phyloP scores from a whole-genome alignment of 1,140 invertebrate species.

The Andrena cerasifolii region DNA sequence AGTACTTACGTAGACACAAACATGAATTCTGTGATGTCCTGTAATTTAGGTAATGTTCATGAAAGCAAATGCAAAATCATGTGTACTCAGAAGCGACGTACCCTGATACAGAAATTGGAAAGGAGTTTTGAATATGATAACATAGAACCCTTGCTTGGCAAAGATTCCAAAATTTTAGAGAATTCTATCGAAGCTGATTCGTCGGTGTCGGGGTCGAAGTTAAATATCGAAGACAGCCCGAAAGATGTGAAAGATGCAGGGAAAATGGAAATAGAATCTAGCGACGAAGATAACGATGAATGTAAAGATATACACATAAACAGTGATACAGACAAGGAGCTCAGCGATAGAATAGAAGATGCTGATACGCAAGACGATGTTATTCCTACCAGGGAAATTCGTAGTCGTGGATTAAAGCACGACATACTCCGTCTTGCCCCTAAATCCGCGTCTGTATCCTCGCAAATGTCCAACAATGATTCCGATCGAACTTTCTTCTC shows the following conservation, averaged over 20 bases:
- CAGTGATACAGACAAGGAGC: constrained; percentile 45
- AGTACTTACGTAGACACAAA: background rate
- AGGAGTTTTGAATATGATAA: background rate
- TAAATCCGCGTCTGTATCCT: background rate
- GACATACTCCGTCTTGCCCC: background rate
- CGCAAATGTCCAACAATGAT: constrained; percentile 21
- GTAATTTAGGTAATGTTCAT: too few species aligned
- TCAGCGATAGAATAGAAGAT: constrained; percentile 67
- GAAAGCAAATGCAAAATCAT: background rate
- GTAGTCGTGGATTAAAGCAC: background rate
- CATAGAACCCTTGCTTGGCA: too few species aligned
- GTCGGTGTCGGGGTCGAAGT: background rate
- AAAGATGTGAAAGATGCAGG: background rate
- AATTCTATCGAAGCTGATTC: background rate
- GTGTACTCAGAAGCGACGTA: background rate
- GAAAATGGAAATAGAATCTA: constrained; percentile 13
- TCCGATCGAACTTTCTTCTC: constrained; percentile 65
- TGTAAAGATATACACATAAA: constrained; percentile 10
- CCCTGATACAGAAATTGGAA: background rate
- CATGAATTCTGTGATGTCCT: background rate
- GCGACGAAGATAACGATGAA: background rate
- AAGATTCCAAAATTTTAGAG: background rate
- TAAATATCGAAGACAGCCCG: constrained; percentile 19
- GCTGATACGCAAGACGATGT: constrained; percentile 41
- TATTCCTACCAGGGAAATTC: background rate